Conservation (phyloP, 2,797 vertebrate genomes). For the Enteromius paludinosus region DNA sequence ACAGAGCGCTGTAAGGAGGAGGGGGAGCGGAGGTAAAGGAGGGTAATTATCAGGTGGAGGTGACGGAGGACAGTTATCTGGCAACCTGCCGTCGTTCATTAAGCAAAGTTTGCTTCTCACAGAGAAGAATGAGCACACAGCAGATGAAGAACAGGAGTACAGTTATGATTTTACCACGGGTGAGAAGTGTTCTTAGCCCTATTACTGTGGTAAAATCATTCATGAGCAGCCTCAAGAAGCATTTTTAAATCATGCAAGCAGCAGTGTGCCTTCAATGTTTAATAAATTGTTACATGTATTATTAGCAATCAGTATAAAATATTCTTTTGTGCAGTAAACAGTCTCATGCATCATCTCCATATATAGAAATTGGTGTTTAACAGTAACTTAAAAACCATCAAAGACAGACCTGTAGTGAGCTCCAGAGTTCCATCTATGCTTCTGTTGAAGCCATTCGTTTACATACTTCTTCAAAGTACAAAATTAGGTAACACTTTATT, state of each 20-base stretch:
- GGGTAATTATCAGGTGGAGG: conserved; percentile 53
- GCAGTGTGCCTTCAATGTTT: not conserved
- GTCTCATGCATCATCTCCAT: not conserved
- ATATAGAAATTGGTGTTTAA: not conserved
- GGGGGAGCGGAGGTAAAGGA: conserved; percentile 10
- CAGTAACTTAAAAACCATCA: not conserved
- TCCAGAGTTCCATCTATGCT: not conserved
- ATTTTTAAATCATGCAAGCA: not conserved
- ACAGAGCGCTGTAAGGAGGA: conserved; percentile 11
- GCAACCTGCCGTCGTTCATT: conserved; percentile 63
- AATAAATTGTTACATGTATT: not conserved
- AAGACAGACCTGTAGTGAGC: not conserved
- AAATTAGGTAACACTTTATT: too few species aligned
- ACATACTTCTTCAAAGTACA: not conserved
- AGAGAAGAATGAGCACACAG: conserved; percentile 35
- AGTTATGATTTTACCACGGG: not conserved
- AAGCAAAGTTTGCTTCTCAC: conserved; percentile 71
- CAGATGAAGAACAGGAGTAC: not conserved
- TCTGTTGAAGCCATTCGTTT: not conserved
- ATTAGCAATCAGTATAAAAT: not conserved
- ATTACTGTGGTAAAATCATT: not conserved
- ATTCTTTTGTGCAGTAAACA: not conserved
- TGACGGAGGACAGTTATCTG: conserved; percentile 43
- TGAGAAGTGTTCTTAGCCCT: not conserved
- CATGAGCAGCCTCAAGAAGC: not conserved